phyloP scores from a whole-genome alignment of 2,113 vertebrate species.

The Eidolon helvum region DNA sequence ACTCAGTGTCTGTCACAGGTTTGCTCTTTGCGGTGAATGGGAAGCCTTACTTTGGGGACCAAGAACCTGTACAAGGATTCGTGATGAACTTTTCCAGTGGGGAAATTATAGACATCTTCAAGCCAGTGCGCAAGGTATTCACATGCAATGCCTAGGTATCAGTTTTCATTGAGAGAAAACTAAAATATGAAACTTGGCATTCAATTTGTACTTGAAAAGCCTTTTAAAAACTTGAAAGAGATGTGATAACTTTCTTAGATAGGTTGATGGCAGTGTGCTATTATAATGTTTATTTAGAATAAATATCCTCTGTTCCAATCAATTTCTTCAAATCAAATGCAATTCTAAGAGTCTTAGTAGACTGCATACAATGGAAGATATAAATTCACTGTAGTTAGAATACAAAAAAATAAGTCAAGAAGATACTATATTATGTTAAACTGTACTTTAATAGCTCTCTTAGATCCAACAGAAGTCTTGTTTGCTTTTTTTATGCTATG shows the following conservation, averaged over 20 bases:
- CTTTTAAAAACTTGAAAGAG: neutral
- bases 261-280: neutral
- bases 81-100: slow-evolving; percentile 94
- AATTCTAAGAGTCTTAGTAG: neutral
- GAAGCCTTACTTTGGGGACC: slow-evolving; percentile 83
- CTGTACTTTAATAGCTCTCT: neutral
- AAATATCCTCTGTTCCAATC: neutral
- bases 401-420: neutral
- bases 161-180: neutral
- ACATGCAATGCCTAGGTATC: neutral
- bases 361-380: neutral
- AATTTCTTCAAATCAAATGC: neutral
- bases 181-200: neutral
- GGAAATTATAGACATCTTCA: slow-evolving; percentile 92
- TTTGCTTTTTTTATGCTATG: neutral
- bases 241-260: neutral
- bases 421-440: neutral
- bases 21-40: slow-evolving; percentile 95
- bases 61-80: slow-evolving; percentile 89
- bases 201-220: neutral
- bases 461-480: neutral
- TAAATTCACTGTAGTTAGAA: neutral
- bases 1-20: slow-evolving; percentile 82
- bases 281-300: neutral
- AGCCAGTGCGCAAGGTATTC: slow-evolving; percentile 91